Percentiles rank a stretch among this genome's conserved stretches.
phyloP scores from a whole-genome alignment of 2,888 invertebrate genomes.

The Lottia scabra region DNA sequence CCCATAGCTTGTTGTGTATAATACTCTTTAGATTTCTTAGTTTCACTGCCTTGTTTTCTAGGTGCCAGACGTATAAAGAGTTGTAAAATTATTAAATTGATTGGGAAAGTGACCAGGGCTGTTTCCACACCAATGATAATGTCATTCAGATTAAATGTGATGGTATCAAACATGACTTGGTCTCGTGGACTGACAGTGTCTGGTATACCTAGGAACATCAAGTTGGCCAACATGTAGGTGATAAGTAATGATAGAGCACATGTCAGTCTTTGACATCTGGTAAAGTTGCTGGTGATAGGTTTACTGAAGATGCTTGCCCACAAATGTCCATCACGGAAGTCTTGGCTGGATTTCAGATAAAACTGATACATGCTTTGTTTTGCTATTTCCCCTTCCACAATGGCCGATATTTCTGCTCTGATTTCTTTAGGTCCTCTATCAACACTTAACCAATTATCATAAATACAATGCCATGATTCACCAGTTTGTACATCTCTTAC shows the following conservation, averaged over 20 bases:
- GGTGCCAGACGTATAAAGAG: slow-evolving; percentile 40
- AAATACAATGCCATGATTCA: slow-evolving; percentile 51
- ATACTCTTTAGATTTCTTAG: too few relatives aligned
- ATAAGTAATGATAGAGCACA: slow-evolving; percentile 60
- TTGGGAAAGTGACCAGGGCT: slow-evolving; percentile 52
- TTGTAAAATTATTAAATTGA: slow-evolving; percentile 49
- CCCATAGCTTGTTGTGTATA: too few relatives aligned
- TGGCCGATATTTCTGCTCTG: slow-evolving; percentile 38
- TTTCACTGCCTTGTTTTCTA: slow-evolving; percentile 5
- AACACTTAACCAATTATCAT: slow-evolving; percentile 56
- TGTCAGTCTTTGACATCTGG: slow-evolving; percentile 60
- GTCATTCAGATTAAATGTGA: slow-evolving; percentile 38
- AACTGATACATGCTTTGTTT: slow-evolving; percentile 39
- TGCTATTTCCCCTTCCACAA: slow-evolving; percentile 31
- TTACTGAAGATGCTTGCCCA: slow-evolving; percentile 65
- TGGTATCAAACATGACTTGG: slow-evolving; percentile 33
- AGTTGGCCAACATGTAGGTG: slow-evolving; percentile 59
- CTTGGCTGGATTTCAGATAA: slow-evolving; percentile 38
- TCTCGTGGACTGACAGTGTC: slow-evolving; percentile 46
- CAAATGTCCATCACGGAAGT: slow-evolving; percentile 58
- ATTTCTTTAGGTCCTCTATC: slow-evolving; percentile 36
- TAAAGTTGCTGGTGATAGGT: slow-evolving; percentile 52
- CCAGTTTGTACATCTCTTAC: slow-evolving; percentile 52
- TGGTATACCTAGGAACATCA: slow-evolving; percentile 62
- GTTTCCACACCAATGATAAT: slow-evolving; percentile 53